phyloP scores from a whole-genome alignment of 2,797 vertebrate species.

The Dendrocincla tyrannina region DNA sequence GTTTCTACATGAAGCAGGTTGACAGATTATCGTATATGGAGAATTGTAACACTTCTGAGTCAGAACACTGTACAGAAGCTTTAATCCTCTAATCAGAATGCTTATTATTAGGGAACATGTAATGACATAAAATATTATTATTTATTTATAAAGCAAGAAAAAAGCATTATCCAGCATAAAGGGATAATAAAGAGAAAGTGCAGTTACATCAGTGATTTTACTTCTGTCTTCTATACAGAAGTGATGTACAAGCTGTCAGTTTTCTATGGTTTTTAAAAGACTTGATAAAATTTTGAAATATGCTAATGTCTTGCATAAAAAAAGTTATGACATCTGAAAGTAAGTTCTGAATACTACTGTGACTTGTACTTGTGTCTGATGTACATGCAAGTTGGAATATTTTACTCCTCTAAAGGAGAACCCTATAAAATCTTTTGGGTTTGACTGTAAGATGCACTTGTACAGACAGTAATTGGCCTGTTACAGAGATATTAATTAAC shows the following conservation, averaged over 20 bases:
- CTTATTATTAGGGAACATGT: background rate
- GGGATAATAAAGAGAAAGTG: background rate
- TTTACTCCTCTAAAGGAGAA: conserved; percentile 10
- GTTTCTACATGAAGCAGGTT: conserved; percentile 1
- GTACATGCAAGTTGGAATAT: background rate
- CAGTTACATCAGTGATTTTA: background rate
- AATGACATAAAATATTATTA: background rate
- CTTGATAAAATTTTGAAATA: background rate
- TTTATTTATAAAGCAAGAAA: background rate
- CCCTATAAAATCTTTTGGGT: conserved; percentile 71
- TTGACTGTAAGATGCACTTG: conserved; percentile 80
- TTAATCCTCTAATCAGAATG: conserved; percentile 1
- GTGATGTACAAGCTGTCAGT: background rate
- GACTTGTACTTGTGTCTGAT: background rate
- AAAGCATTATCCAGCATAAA: background rate
- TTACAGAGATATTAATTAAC: conserved; percentile 97
- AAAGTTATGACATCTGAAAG: background rate
- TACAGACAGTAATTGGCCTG: conserved; percentile 93
- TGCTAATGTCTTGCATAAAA: background rate
- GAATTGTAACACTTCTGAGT: background rate
- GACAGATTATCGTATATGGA: background rate
- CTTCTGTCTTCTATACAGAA: background rate
- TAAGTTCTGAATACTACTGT: background rate
- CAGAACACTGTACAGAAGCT: background rate
- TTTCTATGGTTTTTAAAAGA: background rate